A percentile compares a stretch with the other conserved stretches of the same genome.
Evolutionary conservation across 2,888 invertebrate species (phyloP).

Genomic region (Tetragonula carbonaria): DNA sequence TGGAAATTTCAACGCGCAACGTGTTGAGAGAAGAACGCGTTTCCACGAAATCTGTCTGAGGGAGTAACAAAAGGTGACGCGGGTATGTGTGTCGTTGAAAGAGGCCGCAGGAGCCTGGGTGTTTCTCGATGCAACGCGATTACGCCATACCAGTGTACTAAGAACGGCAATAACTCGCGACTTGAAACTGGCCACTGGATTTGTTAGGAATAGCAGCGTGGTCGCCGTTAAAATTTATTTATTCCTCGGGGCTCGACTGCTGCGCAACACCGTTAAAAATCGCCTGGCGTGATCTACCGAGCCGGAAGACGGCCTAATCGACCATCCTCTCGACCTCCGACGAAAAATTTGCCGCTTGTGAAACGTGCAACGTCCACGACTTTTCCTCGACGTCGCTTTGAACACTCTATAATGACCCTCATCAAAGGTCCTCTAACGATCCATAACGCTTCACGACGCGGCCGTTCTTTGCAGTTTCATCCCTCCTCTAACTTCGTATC

Average conservation of each 20-base stretch:
- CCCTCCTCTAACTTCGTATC: slow-evolving; percentile 36
- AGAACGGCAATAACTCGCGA: slow-evolving; percentile 78
- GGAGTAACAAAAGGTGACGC: too few relatives aligned
- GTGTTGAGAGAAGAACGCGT: too few relatives aligned
- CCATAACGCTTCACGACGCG: neutral
- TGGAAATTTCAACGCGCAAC: too few relatives aligned
- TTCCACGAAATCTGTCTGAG: too few relatives aligned
- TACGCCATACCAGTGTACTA: slow-evolving; percentile 67
- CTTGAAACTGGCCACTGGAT: slow-evolving; percentile 64
- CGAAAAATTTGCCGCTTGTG: slow-evolving; percentile 26
- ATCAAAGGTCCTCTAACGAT: neutral
- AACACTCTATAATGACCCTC: slow-evolving; percentile 18
- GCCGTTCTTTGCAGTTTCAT: neutral
- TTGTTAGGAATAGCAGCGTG: slow-evolving; percentile 55
- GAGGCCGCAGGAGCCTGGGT: too few relatives aligned
- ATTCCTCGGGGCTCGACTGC: slow-evolving; percentile 24
- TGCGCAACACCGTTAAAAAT: slow-evolving; percentile 26
- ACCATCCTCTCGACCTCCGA: neutral
- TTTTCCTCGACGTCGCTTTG: neutral
- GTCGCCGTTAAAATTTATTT: slow-evolving; percentile 66
- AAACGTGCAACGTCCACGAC: neutral
- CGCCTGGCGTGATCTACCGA: slow-evolving; percentile 17
- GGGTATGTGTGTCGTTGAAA: too few relatives aligned
- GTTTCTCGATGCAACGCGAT: too few relatives aligned
- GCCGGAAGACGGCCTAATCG: slow-evolving; percentile 31